phyloP scores from a whole-genome alignment of 2,113 vertebrate species.

The Atlantisia rogersi region DNA sequence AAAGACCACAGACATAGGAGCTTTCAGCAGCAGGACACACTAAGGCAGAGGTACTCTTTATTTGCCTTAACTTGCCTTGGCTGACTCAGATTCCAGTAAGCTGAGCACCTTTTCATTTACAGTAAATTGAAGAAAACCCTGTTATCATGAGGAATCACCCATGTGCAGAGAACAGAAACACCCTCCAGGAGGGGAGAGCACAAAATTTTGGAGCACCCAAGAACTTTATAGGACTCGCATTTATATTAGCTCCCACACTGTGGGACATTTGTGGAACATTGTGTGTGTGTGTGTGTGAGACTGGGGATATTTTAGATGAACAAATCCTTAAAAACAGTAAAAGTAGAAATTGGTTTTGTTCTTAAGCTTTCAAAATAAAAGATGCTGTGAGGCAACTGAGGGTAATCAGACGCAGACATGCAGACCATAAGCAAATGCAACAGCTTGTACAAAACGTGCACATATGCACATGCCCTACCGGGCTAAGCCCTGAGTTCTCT shows the following conservation, averaged over 20 bases:
- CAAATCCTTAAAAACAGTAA: conserved; percentile 35
- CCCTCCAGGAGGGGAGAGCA: conserved; percentile 17
- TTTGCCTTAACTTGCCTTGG: conserved; percentile 58
- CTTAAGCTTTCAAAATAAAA: conserved; percentile 44
- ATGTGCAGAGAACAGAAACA: conserved; percentile 12
- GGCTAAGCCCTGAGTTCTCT: not conserved
- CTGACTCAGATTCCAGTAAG: conserved; percentile 68
- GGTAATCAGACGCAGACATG: conserved; percentile 51
- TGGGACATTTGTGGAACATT: not conserved
- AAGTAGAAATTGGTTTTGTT: conserved; percentile 47
- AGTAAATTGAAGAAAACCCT: conserved; percentile 46
- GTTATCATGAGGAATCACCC: conserved; percentile 44
- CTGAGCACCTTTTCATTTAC: conserved; percentile 52
- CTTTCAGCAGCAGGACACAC: conserved; percentile 7
- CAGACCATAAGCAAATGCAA: conserved; percentile 9
- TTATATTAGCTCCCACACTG: not conserved
- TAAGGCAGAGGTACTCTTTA: conserved; percentile 23
- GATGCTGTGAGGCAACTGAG: conserved; percentile 34
- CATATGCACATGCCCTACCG: not conserved
- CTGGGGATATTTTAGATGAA: conserved; percentile 26
- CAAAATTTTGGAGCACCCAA: not conserved
- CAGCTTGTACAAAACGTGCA: conserved; percentile 13
- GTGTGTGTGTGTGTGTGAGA: not conserved
- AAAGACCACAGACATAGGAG: conserved; percentile 42
- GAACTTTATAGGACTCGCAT: not conserved